Evolutionary conservation across 2,113 vertebrate genomes (phyloP).

Genomic region (Micromys minutus): DNA sequence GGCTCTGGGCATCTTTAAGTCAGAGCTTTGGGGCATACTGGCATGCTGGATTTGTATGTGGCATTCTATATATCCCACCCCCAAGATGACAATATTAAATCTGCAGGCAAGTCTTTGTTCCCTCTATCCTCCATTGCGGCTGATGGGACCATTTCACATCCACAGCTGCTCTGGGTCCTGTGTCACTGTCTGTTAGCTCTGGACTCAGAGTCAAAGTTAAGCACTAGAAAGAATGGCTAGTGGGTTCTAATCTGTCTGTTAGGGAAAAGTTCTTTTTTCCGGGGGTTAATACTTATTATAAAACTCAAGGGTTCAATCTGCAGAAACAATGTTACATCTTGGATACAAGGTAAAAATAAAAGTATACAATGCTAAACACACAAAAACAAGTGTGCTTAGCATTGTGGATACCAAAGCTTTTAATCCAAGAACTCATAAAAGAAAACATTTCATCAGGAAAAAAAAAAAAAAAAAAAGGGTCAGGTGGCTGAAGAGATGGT

Average conservation of each 20-base stretch:
- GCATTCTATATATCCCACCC: neutral
- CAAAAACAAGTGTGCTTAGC: too few species aligned
- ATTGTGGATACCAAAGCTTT: neutral
- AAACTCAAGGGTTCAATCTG: neutral
- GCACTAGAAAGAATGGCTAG: too few species aligned
- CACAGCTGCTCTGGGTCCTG: neutral
- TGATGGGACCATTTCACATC: neutral
- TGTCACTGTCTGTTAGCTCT: neutral
- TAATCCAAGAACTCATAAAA: neutral
- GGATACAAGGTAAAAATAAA: constrained; percentile 16
- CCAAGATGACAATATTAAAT: neutral
- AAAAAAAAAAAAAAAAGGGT: neutral
- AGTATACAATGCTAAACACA: neutral
- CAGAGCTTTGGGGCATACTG: neutral
- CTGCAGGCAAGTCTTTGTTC: neutral
- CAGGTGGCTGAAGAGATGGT: neutral
- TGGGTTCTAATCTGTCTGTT: neutral
- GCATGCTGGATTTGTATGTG: neutral
- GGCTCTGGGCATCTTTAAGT: constrained; percentile 24
- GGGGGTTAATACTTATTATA: neutral
- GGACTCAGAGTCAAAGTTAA: neutral
- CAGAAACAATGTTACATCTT: neutral
- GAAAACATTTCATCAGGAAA: neutral
- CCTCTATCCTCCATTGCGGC: neutral
- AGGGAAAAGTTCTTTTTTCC: neutral